Base-by-base conservation (phyloP, 2,797 vertebrate species). In the Clangula hyemalis region DNA sequence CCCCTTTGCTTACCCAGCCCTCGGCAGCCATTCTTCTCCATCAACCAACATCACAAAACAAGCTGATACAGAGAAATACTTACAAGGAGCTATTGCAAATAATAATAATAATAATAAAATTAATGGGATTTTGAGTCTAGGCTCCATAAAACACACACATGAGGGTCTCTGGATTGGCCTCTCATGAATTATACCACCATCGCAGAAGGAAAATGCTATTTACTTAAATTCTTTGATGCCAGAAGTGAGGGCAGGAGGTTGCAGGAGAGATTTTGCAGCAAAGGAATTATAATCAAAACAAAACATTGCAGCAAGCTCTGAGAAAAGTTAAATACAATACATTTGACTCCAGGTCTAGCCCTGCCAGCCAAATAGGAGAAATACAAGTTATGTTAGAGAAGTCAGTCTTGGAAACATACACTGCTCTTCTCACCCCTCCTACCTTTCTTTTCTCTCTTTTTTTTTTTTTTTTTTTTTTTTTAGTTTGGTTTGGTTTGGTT, bases 241-340 rank as follows among this genome's bases (percentile, higher is more conserved):
- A 62, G 27, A 86, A 76, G 20, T 36, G 13, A 91, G 45, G 13
- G 27, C 41, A 68, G n/a, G 24, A 92, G 61, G 49, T 73, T 51
- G 69, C 51, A 85, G 43, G 77, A 68, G 69, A 80, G 8, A 74
- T 58, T 81, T 87, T 65, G 57, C 21, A 78, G 30, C 56, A 60
- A n/a, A 81, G 56, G 24, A 85, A 66, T 45, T 74, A 86, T 95
- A 76, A 80, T 89, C 10, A 85, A 71, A 93, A 79, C 43, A 65
- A 15, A 61, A 58, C 54, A 87, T 28, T 39, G 36, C 38, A 91
- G 61, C 36, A 84, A 92, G 51, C 25, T 78, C 79, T 86, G 60
- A 70, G 61, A 61, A 39, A 87, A 80, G n/a, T 65, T 69, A 22
- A 81, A 53, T 69, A 32, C 39, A 70, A 90, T 19, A 60, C 22